Evolutionary conservation across 2,113 vertebrate genomes (phyloP), one percentile per base, ranked within the genome.

Genomic region (Dicerorhinus sumatrensis): DNA sequence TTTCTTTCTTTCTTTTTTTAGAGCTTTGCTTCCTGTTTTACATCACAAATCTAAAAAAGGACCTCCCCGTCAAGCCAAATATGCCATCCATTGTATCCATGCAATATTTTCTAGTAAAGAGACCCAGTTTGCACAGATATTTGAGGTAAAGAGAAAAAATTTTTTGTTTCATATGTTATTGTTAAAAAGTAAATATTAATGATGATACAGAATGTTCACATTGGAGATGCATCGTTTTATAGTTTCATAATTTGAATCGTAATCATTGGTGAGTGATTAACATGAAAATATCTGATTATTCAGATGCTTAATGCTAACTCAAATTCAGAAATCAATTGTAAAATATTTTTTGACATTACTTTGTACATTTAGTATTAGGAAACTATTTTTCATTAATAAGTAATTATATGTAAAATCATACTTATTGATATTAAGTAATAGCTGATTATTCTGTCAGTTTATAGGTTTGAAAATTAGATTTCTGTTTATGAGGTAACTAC

Each of bases 91-190:
- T 98, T 99, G 99, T 97, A 99, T 99, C 96, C 99, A 99, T 97
- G 99, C 99, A 84, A 99, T 99, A 99, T 99, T 99, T 99, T 99
- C 99, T 98, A 99, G 99, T 98, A 99, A 99, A 98, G 99, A 99
- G 98, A 99, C 99, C 0, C 99, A 99, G 98, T 99, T 99, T 97
- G 99, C 99, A 96, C 99, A 99, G 97, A 99, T 99, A 98, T 99
- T 99, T 98, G 99, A 99, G 99, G 99, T 99, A 98, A 99, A 89
- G 42, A 86, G 83, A 94, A 87, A 89, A 67, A 29, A 17, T 72
- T 84, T 56, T 81, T 63, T 6, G 16, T 92, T 94, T 39, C 1
- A 0, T 58, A 3, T 73, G 0, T 95, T 42, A 29, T 62, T n/a
- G 31, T 86, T 91, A 58, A 81, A 65, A 94, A 86, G 29, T 48